Percentiles rank a stretch among this genome's conserved stretches.
These are phyloP conservation scores for Macroramphosus scolopax DNA, from an alignment of 2,797 vertebrate species.

Conservation along the genomic window DNA sequence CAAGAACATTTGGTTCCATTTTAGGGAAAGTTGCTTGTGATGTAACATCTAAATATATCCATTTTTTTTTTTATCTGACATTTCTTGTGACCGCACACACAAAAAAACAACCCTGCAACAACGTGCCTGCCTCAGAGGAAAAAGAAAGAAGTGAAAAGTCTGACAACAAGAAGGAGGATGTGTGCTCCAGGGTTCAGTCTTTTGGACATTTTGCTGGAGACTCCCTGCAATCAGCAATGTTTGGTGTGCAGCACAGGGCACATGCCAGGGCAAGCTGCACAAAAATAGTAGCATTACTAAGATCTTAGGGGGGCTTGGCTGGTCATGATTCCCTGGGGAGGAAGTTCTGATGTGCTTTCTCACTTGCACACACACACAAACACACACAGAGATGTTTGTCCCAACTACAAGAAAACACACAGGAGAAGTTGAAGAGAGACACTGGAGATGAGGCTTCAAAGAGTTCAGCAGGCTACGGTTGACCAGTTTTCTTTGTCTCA, in stretches of 20 bases:
- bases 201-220: slow-evolving; percentile 46
- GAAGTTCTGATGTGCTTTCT: slow-evolving; percentile 26
- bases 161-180: slow-evolving; percentile 29
- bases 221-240: slow-evolving; percentile 48
- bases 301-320: slow-evolving; percentile 39
- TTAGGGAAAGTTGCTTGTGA: too few relatives aligned
- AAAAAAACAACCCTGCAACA: slow-evolving; percentile 40
- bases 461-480: neutral
- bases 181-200: slow-evolving; percentile 39
- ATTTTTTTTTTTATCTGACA: too few relatives aligned
- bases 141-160: slow-evolving; percentile 22
- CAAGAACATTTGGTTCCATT: too few relatives aligned
- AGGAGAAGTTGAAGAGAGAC: neutral
- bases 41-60: too few relatives aligned
- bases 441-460: slow-evolving; percentile 1
- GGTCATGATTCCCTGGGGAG: slow-evolving; percentile 43
- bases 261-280: slow-evolving; percentile 36
- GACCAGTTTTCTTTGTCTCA: neutral
- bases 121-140: slow-evolving; percentile 41
- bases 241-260: slow-evolving; percentile 41
- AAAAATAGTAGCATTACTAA: slow-evolving; percentile 53
- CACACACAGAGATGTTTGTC: too few relatives aligned
- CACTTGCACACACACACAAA: slow-evolving; percentile 8
- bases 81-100: slow-evolving; percentile 46
- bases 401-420: too few relatives aligned